A percentile compares a stretch with the other conserved stretches of the same genome.
Conservation (phyloP, 2,888 invertebrate genomes). For the Ennomos quercinarius region DNA sequence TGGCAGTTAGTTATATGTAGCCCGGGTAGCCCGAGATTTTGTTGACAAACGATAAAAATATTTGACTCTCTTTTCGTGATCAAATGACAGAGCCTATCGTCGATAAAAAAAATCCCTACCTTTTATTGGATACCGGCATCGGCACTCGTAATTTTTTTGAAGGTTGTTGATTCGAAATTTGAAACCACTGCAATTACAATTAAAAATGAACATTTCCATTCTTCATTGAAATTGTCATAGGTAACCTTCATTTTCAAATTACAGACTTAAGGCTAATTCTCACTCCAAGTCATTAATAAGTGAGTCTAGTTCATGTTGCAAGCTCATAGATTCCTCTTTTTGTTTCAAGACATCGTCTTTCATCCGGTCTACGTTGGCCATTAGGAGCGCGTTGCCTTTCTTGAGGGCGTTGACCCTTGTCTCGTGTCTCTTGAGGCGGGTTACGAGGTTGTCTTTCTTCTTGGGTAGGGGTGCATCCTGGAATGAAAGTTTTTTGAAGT, state of each 20-base stretch:
- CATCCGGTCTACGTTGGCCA: slow-evolving; percentile 94
- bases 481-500: slow-evolving; percentile 32
- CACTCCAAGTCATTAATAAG: slow-evolving; percentile 94
- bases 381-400: slow-evolving; percentile 94
- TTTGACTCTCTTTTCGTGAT: too few relatives aligned
- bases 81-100: too few relatives aligned
- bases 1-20: too few relatives aligned
- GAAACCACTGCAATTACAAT: slow-evolving; percentile 3
- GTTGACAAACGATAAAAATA: too few relatives aligned
- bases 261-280: slow-evolving; percentile 23
- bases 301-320: slow-evolving; percentile 94
- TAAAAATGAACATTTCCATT: neutral
- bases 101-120: too few relatives aligned
- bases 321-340: slow-evolving; percentile 90
- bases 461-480: slow-evolving; percentile 88
- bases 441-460: slow-evolving; percentile 88
- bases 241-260: neutral
- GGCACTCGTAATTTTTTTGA: too few relatives aligned
- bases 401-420: slow-evolving; percentile 91
- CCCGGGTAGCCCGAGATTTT: too few relatives aligned
- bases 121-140: too few relatives aligned
- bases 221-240: neutral
- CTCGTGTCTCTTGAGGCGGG: slow-evolving; percentile 90
- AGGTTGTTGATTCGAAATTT: neutral
- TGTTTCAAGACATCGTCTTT: slow-evolving; percentile 94